Evolutionary conservation across 2,888 invertebrate genomes (phyloP).

Genomic region (Hofmannophila pseudospretella): DNA sequence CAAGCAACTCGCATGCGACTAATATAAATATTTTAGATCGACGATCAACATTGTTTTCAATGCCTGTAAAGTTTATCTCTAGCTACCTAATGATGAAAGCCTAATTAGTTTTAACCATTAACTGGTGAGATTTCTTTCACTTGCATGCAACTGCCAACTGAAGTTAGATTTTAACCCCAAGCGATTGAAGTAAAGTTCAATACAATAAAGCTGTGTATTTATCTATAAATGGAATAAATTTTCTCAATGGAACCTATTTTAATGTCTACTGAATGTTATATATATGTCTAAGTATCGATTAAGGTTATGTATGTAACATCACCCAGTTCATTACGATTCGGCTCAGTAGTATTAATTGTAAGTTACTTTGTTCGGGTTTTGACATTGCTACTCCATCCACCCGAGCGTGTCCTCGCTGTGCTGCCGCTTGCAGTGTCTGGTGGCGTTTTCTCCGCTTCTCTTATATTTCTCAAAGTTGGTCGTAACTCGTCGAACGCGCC

Average conservation of each 20-base stretch:
- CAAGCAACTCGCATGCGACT: too few species aligned
- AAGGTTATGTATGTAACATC: constrained; percentile 55
- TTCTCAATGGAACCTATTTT: constrained; percentile 58
- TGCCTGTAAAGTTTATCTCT: too few species aligned
- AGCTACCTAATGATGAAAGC: too few species aligned
- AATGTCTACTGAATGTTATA: constrained; percentile 73
- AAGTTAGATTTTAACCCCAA: too few species aligned
- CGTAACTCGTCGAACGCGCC: constrained; percentile 24
- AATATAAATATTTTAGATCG: too few species aligned
- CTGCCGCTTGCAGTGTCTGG: constrained; percentile 29
- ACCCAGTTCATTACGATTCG: constrained; percentile 53
- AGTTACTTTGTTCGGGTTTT: constrained; percentile 52
- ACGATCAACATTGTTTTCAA: too few species aligned
- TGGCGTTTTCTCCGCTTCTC: constrained; percentile 27
- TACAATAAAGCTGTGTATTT: too few species aligned
- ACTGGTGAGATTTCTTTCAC: too few species aligned
- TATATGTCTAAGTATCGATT: constrained; percentile 70
- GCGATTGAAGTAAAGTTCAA: too few species aligned
- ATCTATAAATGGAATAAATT: too few species aligned
- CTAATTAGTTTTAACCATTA: too few species aligned
- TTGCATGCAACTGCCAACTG: too few species aligned
- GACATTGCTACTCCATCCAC: constrained; percentile 63
- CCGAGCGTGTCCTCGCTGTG: constrained; percentile 19
- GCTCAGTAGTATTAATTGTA: constrained; percentile 60
- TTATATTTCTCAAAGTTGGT: constrained; percentile 70